A percentile compares a stretch with the other conserved stretches of the same genome.
phyloP scores from a whole-genome alignment of 2,797 vertebrate species.

The Gymnocypris eckloni region DNA sequence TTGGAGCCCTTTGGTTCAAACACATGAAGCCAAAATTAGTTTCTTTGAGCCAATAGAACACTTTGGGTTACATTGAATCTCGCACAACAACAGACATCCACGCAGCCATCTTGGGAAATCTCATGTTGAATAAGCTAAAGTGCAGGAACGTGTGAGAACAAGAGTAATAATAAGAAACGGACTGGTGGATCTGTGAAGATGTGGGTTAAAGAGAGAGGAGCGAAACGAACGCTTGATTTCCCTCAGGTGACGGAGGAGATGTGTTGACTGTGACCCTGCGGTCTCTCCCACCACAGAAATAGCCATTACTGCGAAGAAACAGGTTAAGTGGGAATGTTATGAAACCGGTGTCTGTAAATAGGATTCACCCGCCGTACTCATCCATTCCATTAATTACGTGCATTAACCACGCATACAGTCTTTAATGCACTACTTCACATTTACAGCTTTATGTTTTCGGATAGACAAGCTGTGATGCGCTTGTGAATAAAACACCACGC shows the following conservation, averaged over 20 bases:
- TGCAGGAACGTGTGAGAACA: neutral
- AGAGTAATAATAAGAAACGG: neutral
- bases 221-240: neutral
- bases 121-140: neutral
- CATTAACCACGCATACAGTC: neutral
- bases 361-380: neutral
- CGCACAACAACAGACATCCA: neutral
- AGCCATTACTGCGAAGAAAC: neutral
- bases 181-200: neutral
- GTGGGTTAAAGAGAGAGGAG: neutral
- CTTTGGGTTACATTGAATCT: neutral
- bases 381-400: neutral
- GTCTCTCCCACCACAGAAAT: neutral
- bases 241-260: neutral
- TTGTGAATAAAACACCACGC: conserved; percentile 16
- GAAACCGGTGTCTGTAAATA: neutral
- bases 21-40: neutral
- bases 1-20: neutral
- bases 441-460: neutral
- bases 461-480: conserved; percentile 1
- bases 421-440: conserved; percentile 33
- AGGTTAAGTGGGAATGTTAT: neutral
- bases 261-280: conserved; percentile 12
- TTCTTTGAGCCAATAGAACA: neutral
- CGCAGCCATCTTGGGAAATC: neutral